Conservation (phyloP, 2,888 invertebrate species). For the Callosobruchus maculatus region DNA sequence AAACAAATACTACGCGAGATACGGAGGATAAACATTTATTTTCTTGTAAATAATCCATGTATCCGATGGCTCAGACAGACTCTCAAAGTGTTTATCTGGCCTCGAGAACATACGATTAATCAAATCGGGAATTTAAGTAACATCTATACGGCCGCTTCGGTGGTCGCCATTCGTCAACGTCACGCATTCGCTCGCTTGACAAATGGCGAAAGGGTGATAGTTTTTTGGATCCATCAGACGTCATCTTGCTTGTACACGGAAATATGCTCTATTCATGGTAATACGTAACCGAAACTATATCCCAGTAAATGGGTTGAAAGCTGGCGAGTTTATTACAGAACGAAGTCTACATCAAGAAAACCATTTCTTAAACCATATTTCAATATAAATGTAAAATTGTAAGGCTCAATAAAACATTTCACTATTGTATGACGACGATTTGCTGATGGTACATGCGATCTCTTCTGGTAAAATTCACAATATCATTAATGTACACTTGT, state of each 20-base stretch:
- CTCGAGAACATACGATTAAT: not conserved
- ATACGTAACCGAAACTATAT: too few relatives aligned
- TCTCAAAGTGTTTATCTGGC: not conserved
- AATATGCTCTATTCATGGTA: not conserved
- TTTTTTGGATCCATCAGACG: not conserved
- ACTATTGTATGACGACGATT: too few relatives aligned
- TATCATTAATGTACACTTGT: too few relatives aligned
- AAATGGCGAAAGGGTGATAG: not conserved
- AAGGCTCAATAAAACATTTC: too few relatives aligned
- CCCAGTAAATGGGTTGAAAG: too few relatives aligned
- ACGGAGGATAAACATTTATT: not conserved
- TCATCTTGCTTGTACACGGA: not conserved
- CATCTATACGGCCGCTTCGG: not conserved
- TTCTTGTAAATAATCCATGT: not conserved
- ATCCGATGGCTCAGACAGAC: not conserved
- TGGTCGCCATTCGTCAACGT: not conserved
- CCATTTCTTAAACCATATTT: too few relatives aligned
- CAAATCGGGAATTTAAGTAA: not conserved
- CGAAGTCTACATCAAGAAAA: too few relatives aligned
- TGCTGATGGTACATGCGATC: too few relatives aligned
- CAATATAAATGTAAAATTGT: too few relatives aligned
- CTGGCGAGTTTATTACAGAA: too few relatives aligned
- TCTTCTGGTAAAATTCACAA: too few relatives aligned
- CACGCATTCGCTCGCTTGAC: not conserved
- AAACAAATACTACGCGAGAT: not conserved